Evolutionary conservation across 1,140 invertebrate species (phyloP).

Genomic region (Acromyrmex echinatior): DNA sequence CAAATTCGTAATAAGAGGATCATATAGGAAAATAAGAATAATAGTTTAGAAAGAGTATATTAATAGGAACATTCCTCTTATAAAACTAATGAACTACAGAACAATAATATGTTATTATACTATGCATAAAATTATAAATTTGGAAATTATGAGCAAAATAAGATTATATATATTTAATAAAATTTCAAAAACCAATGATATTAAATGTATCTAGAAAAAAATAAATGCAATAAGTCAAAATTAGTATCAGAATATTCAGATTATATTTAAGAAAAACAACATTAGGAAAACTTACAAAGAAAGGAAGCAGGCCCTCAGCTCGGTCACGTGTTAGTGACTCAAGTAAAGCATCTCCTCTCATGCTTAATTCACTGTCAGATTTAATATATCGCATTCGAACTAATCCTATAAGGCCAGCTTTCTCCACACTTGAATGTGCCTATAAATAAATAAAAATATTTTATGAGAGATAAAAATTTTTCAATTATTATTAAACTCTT

Average conservation of each 20-base stretch:
- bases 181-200: neutral
- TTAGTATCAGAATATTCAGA: neutral
- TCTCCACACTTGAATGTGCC: conserved; percentile 98
- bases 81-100: neutral
- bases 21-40: neutral
- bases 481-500: neutral
- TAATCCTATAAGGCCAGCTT: conserved; percentile 96
- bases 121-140: neutral
- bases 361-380: conserved; percentile 93
- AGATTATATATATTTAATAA: conserved; percentile 12
- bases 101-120: neutral
- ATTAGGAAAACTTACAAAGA: conserved; percentile 93
- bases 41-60: neutral
- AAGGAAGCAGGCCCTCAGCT: conserved; percentile 96
- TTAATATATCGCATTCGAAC: conserved; percentile 97
- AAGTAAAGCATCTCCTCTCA: conserved; percentile 93
- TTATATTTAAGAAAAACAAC: conserved; percentile 11
- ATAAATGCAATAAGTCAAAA: neutral
- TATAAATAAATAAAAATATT: conserved; percentile 77
- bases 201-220: neutral
- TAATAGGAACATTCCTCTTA: neutral
- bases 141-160: neutral
- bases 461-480: neutral
- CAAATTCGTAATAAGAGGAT: neutral
- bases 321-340: conserved; percentile 94